These are phyloP conservation scores for Ochotona curzoniae DNA, from an alignment of 2,113 vertebrate genomes.

Conservation along the genomic window DNA sequence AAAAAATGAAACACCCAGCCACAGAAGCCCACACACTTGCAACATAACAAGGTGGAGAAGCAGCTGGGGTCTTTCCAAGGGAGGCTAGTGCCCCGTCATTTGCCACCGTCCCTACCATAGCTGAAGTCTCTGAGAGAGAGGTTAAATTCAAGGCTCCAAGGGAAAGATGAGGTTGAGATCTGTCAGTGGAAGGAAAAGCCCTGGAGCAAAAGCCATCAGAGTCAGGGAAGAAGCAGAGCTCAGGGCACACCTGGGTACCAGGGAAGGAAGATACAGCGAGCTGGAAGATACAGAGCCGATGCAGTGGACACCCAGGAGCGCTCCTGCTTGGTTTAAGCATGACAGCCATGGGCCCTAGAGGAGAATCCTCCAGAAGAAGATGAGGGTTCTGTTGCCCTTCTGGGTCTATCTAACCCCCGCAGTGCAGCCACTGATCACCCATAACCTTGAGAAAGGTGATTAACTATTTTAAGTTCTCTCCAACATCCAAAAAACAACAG, in stretches of 20 bases:
- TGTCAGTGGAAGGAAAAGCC: background rate
- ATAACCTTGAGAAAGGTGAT: background rate
- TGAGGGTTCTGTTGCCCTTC: background rate
- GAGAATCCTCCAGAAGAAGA: background rate
- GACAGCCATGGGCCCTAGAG: background rate
- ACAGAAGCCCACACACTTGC: background rate
- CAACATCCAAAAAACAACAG: background rate
- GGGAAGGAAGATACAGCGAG: rapidly evolving
- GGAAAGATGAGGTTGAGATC: background rate
- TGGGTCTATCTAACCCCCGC: background rate
- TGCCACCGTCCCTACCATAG: no score
- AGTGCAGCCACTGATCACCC: background rate
- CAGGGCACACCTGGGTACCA: background rate
- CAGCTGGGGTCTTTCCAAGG: background rate
- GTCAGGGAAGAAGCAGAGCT: background rate
- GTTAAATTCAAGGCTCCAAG: background rate
- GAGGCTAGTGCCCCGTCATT: background rate
- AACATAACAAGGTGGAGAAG: background rate
- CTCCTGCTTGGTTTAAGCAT: rapidly evolving
- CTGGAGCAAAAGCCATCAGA: background rate
- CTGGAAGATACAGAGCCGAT: rapidly evolving
- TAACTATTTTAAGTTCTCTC: background rate
- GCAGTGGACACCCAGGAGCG: rapidly evolving
- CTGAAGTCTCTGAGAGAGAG: background rate
- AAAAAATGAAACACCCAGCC: background rate